Percentiles rank a stretch among this genome's conserved stretches.
phyloP scores from a whole-genome alignment of 2,888 invertebrate genomes.

The Drosophila borborema region DNA sequence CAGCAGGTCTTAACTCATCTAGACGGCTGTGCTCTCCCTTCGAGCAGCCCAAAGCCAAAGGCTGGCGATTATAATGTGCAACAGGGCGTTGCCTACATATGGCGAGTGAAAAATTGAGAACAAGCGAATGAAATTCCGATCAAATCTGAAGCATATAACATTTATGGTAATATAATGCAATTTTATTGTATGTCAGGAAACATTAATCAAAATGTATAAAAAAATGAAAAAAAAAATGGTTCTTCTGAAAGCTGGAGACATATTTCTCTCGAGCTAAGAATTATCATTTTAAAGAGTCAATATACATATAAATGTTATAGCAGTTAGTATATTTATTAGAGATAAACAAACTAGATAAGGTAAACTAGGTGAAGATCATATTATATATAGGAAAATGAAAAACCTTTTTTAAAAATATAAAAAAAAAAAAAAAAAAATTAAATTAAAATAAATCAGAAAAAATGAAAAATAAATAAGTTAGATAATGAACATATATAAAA shows the following conservation, averaged over 20 bases:
- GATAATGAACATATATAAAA: background rate
- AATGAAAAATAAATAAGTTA: background rate
- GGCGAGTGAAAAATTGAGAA: conserved; percentile 21
- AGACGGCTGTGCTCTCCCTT: conserved; percentile 14
- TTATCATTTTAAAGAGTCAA: no score
- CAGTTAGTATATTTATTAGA: background rate
- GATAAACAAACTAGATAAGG: background rate
- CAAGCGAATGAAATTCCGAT: conserved; percentile 25
- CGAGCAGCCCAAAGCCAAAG: background rate
- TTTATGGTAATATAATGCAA: background rate
- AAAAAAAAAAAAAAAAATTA: background rate
- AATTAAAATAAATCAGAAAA: background rate
- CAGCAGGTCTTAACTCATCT: conserved; percentile 40
- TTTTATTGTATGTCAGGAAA: background rate
- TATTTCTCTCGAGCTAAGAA: no score
- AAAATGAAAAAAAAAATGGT: background rate
- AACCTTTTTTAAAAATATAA: background rate
- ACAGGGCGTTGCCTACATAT: conserved; percentile 20
- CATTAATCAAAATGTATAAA: conserved; percentile 5
- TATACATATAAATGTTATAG: no score
- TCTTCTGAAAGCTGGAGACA: background rate
- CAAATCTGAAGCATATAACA: conserved; percentile 18
- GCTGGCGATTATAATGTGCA: conserved; percentile 2
- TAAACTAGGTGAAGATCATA: no score
- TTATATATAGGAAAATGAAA: background rate